Percentiles rank a stretch among this genome's conserved stretches.
These are phyloP conservation scores for cattle (Bos taurus) DNA, from an alignment of 2,113 vertebrate genomes.

Conservation along the genomic window DNA sequence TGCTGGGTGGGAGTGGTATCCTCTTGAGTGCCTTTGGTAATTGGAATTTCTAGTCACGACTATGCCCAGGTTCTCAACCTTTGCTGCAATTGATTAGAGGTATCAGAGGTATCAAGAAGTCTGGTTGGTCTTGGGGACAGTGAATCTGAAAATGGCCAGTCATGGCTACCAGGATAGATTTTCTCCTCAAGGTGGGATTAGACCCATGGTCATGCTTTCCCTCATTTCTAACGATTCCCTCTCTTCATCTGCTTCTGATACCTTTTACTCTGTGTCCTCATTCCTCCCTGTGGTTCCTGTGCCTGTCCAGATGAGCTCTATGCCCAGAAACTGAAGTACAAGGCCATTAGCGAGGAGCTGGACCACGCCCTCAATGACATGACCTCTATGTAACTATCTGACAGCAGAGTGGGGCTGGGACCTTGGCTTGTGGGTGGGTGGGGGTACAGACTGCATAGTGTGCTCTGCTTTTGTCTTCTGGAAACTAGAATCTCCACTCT, in stretches of 20 bases:
- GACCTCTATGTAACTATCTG: slow-evolving; percentile 96
- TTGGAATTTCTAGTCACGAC: background rate
- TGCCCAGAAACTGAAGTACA: slow-evolving; percentile 99
- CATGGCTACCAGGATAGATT: background rate
- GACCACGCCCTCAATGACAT: slow-evolving; percentile 99
- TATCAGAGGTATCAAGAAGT: background rate
- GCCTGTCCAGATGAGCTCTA: slow-evolving; percentile 91
- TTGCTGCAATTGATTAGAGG: background rate
- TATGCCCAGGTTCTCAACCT: background rate
- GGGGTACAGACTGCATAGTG: background rate
- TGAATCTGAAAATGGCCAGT: slow-evolving; percentile 2
- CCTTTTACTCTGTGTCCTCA: slow-evolving; percentile 49
- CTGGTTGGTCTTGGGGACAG: background rate
- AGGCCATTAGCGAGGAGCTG: slow-evolving; percentile 99
- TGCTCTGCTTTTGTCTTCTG: slow-evolving; percentile 57
- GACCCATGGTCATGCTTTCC: background rate
- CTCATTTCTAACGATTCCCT: slow-evolving; percentile 62
- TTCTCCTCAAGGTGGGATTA: slow-evolving; percentile 12
- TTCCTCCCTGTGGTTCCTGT: slow-evolving; percentile 66
- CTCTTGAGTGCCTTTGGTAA: background rate
- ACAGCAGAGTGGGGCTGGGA: slow-evolving; percentile 64
- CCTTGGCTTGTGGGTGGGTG: slow-evolving; percentile 42
- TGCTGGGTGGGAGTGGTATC: background rate
- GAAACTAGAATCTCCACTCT: slow-evolving; percentile 2
- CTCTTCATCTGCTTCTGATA: slow-evolving; percentile 51